Evolutionary conservation across 2,113 vertebrate genomes (phyloP).

Genomic region (Labeo rohita): DNA sequence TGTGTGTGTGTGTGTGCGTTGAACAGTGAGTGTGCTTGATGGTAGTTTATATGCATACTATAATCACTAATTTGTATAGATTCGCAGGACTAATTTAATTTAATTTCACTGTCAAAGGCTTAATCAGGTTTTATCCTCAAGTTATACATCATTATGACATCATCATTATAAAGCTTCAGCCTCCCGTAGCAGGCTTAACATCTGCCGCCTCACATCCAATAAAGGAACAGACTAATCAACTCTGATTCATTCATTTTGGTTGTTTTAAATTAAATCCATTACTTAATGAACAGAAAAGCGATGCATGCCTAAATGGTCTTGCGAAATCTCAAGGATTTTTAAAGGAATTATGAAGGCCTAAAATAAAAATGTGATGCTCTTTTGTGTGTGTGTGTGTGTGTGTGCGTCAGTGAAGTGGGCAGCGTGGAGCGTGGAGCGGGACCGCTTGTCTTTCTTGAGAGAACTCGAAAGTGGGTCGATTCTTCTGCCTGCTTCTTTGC

Average conservation of each 20-base stretch:
- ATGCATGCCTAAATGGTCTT: constrained; percentile 7
- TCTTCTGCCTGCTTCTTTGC: constrained; percentile 30
- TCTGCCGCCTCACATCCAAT: constrained; percentile 4
- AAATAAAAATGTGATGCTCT: background rate
- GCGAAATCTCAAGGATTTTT: constrained; percentile 13
- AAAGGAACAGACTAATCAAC: constrained; percentile 6
- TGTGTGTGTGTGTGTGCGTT: background rate
- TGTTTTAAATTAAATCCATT: constrained; percentile 14
- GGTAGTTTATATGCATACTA: background rate
- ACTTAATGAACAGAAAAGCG: background rate
- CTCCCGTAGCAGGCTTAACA: constrained; percentile 29
- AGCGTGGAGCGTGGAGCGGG: background rate
- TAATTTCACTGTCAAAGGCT: constrained; percentile 47
- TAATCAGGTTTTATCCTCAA: constrained; percentile 63
- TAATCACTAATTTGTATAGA: background rate
- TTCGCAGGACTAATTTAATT: constrained; percentile 44
- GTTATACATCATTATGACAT: constrained; percentile 63
- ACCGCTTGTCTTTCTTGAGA: constrained; percentile 30
- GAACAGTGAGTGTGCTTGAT: background rate
- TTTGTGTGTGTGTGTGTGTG: constrained; percentile 35
- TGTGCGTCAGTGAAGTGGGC: background rate
- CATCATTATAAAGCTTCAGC: constrained; percentile 59
- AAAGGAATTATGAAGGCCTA: constrained; percentile 10
- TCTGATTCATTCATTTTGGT: background rate
- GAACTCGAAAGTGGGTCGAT: constrained; percentile 39